A percentile compares a stretch with the other conserved stretches of the same genome.
These are phyloP conservation scores for Philotrypesis tridentata DNA, from an alignment of 1,140 invertebrate genomes.

Conservation along the genomic window DNA sequence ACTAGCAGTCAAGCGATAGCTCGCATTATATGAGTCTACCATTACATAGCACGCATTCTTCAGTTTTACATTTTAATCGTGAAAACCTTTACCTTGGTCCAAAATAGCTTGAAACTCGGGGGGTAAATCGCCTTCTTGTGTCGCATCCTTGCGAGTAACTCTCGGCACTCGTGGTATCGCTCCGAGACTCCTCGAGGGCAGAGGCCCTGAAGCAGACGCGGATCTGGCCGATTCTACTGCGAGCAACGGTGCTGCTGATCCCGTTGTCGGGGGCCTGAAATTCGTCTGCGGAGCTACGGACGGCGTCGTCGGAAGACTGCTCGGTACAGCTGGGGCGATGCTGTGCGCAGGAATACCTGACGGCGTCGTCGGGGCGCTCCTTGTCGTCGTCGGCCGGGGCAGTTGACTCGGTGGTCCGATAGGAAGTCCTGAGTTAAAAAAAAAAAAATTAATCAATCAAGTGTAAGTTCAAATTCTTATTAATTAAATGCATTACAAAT, in stretches of 20 bases:
- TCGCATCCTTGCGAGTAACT: not conserved
- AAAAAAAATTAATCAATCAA: not conserved
- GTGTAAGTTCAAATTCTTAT: not conserved
- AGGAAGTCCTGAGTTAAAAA: slow-evolving; percentile 57
- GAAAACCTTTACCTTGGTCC: slow-evolving; percentile 6
- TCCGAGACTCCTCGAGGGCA: slow-evolving; percentile 45
- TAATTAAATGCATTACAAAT: not conserved
- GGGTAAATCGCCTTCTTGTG: not conserved
- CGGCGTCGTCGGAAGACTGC: slow-evolving; percentile 64
- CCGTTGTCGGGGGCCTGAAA: not conserved
- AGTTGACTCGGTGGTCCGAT: slow-evolving; percentile 61
- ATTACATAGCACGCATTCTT: too few species aligned
- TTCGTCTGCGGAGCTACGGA: slow-evolving; percentile 42
- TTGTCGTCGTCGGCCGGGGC: slow-evolving; percentile 63
- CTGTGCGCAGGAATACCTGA: slow-evolving; percentile 55
- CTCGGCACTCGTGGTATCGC: slow-evolving; percentile 36
- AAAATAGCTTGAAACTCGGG: not conserved
- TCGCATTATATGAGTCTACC: too few species aligned
- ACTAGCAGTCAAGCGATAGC: too few species aligned
- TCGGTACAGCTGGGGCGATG: slow-evolving; percentile 52
- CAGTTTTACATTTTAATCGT: too few species aligned
- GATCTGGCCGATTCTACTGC: too few species aligned
- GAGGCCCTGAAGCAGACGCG: not conserved
- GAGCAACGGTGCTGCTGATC: not conserved
- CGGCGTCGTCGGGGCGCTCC: slow-evolving; percentile 68